phyloP scores from a whole-genome alignment of 1,140 invertebrate genomes.

The Zaprionus tsacasi region DNA sequence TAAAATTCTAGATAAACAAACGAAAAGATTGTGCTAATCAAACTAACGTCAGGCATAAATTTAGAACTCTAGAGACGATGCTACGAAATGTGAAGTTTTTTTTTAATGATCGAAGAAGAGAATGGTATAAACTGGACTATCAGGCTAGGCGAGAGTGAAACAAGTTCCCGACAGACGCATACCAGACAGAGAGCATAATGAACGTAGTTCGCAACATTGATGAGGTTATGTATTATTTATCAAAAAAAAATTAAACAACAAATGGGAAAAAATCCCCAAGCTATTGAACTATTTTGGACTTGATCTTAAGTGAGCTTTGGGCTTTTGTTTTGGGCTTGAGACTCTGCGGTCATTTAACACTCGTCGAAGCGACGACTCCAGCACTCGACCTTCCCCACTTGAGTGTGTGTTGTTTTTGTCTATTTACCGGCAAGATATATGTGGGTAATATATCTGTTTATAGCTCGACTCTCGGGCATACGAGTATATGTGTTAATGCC shows the following conservation, averaged over 20 bases:
- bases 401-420: slow-evolving; percentile 35
- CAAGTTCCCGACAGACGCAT: slow-evolving; percentile 13
- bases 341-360: slow-evolving; percentile 58
- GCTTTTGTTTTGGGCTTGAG: slow-evolving; percentile 42
- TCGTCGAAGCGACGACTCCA: slow-evolving; percentile 65
- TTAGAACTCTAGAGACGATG: slow-evolving; percentile 7
- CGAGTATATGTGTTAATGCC: slow-evolving; percentile 15
- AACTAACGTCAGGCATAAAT: slow-evolving; percentile 14
- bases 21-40: slow-evolving; percentile 30
- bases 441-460: slow-evolving; percentile 57
- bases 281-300: slow-evolving; percentile 3
- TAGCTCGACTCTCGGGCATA: slow-evolving; percentile 11
- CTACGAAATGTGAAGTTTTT: neutral
- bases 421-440: slow-evolving; percentile 37
- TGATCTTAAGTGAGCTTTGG: slow-evolving; percentile 23
- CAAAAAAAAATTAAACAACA: neutral
- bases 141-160: slow-evolving; percentile 7
- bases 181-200: slow-evolving; percentile 9
- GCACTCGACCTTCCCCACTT: slow-evolving; percentile 62
- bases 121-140: slow-evolving; percentile 22
- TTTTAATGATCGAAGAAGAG: neutral
- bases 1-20: slow-evolving; percentile 61
- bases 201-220: neutral
- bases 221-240: neutral
- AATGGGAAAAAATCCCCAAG: neutral